Evolutionary conservation across 2,888 invertebrate genomes (phyloP), one percentile per base, ranked within the genome.

Genomic region (Sphaerophoria taeniata): DNA sequence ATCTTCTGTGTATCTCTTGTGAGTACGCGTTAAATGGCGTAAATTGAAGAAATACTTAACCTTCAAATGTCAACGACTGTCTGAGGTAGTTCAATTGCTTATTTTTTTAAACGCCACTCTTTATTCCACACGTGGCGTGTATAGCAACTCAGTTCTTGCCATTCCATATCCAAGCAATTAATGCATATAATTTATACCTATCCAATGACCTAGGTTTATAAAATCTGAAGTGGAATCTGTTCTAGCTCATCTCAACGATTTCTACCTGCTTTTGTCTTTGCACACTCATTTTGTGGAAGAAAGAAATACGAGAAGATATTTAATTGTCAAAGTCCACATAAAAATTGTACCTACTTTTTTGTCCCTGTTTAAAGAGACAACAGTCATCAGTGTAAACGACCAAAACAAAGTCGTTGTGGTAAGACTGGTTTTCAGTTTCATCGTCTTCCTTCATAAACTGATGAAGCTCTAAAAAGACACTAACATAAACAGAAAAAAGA

Each of bases 41-140:
- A 51, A 80, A 69, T 60, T 72, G 60, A 71, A 76, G 74, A 49
- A 71, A 71, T 49, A 69, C 75, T 76, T 69, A 84, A 79, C 84
- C 84, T 84, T 84, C 84, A 84, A 63, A 80, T 84, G 84, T 80
- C 84, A 80, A 72, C 80, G 84, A 84, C 79, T 84, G 84, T 43
- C 71, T 80, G 67, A 84, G 75, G 80, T 80, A 80, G 79, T 76
- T 72, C 80, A 72, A 61, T 71, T 84, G 61, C 16, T 43, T 60
- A 0, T 24, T 14, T 2, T 24, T n/a, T 43, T 39, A 39, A 39
- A 9, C 43, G 43, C 43, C 11, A 5, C 9, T 11, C 39, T 39
- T 9, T 6, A 39, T 7, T 39, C 39, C 9, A 43, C 43, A 43
- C 43, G 43, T 51, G 33, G n/a, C 6, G 47, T 34, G 51, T 51